These are phyloP conservation scores for Pseudomyrmex gracilis DNA, from an alignment of 1,140 invertebrate species.

Conservation along the genomic window DNA sequence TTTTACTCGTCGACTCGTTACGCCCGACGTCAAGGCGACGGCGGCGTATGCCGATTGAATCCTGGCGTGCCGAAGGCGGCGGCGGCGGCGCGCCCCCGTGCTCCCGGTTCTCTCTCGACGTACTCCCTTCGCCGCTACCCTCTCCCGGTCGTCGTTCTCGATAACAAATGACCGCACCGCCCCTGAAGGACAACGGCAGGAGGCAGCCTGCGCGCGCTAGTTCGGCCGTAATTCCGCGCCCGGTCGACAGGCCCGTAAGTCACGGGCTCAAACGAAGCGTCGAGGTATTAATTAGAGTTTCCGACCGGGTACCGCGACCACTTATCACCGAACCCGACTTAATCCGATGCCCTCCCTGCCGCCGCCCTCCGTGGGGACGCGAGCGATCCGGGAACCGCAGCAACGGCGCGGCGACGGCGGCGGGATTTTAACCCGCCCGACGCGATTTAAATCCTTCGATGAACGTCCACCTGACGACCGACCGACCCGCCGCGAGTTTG, in stretches of 20 bases:
- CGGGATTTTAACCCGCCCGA: constrained; percentile 61
- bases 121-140: constrained; percentile 16
- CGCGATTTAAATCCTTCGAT: constrained; percentile 75
- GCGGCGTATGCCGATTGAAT: constrained; percentile 54
- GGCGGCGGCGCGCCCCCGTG: constrained; percentile 24
- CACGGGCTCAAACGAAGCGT: constrained; percentile 84
- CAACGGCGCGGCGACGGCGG: background rate
- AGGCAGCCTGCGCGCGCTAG: constrained; percentile 72
- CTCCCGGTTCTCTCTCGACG: constrained; percentile 10
- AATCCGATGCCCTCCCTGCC: constrained; percentile 66
- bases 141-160: constrained; percentile 54
- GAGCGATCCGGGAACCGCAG: constrained; percentile 40
- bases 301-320: constrained; percentile 83
- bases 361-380: constrained; percentile 27
- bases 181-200: constrained; percentile 71
- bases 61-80: constrained; percentile 38
- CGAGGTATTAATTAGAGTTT: constrained; percentile 86
- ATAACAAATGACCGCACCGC: constrained; percentile 81
- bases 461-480: constrained; percentile 64
- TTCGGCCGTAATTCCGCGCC: constrained; percentile 80
- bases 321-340: constrained; percentile 82
- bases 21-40: constrained; percentile 37
- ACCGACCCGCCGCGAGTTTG: constrained; percentile 43
- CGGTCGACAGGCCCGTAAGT: constrained; percentile 83
- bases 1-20: constrained; percentile 53